These are phyloP conservation scores for Pycnonotus jocosus DNA, from an alignment of 2,113 vertebrate genomes.

Conservation along the genomic window DNA sequence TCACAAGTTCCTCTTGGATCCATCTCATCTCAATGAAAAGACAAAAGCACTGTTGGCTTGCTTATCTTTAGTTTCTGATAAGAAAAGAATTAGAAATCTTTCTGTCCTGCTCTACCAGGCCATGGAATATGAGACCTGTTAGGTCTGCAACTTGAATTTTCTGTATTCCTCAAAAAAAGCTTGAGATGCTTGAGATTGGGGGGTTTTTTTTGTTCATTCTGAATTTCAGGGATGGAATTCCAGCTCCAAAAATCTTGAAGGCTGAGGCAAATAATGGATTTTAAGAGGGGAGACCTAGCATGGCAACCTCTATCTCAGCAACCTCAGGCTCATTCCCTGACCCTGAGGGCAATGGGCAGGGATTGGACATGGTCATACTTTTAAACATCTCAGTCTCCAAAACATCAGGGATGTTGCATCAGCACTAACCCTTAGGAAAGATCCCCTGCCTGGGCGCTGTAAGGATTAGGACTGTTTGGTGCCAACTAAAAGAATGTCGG, in stretches of 20 bases:
- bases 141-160: not conserved
- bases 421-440: not conserved
- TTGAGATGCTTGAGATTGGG: accelerated
- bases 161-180: not conserved
- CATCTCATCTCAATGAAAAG: not conserved
- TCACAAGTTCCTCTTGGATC: not conserved
- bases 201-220: not conserved
- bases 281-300: not conserved
- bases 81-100: not conserved
- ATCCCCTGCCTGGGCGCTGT: not conserved
- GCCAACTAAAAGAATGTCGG: not conserved
- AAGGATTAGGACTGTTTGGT: not conserved
- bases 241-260: not conserved
- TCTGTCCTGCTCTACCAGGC: not conserved
- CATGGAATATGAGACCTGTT: not conserved
- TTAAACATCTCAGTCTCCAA: not conserved
- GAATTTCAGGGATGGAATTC: not conserved
- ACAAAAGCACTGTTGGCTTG: not conserved
- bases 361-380: not conserved
- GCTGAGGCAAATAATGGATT: not conserved
- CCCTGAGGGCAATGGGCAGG: not conserved
- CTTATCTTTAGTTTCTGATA: not conserved
- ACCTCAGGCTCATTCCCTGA: not conserved
- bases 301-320: not conserved
- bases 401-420: not conserved